These are phyloP conservation scores for Scomber japonicus DNA, from an alignment of 2,113 vertebrate genomes.

Conservation along the genomic window DNA sequence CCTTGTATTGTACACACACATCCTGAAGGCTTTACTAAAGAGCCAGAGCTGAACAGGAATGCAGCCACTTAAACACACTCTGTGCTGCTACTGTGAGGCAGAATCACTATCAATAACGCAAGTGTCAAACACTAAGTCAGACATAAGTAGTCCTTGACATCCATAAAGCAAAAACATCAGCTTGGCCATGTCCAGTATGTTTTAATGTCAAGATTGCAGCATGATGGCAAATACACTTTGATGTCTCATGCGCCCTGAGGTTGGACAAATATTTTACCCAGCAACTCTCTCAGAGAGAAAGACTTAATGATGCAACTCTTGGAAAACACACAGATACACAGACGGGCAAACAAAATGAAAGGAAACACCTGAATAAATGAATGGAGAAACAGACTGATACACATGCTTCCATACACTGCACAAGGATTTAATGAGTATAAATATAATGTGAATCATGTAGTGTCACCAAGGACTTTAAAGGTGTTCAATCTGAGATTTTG, in stretches of 20 bases:
- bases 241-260: neutral
- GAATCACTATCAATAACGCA: neutral
- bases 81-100: neutral
- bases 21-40: neutral
- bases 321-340: conserved; percentile 8
- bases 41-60: neutral
- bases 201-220: conserved; percentile 3
- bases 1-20: neutral
- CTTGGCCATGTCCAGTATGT: neutral
- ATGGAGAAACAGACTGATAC: neutral
- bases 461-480: too few species aligned
- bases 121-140: neutral
- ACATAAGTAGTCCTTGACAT: neutral
- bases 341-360: neutral
- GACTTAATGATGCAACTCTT: conserved; percentile 31
- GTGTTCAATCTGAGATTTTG: too few species aligned
- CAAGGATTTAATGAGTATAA: neutral
- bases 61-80: neutral
- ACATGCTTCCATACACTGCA: neutral
- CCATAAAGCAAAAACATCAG: neutral
- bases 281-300: conserved; percentile 4
- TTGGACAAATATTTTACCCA: neutral
- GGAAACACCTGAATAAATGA: neutral
- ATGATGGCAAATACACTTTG: neutral
- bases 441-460: neutral